A percentile compares a stretch with the other conserved stretches of the same genome.
Conservation (phyloP, 2,888 invertebrate genomes). For the Scaptomyza caliginosa region DNA sequence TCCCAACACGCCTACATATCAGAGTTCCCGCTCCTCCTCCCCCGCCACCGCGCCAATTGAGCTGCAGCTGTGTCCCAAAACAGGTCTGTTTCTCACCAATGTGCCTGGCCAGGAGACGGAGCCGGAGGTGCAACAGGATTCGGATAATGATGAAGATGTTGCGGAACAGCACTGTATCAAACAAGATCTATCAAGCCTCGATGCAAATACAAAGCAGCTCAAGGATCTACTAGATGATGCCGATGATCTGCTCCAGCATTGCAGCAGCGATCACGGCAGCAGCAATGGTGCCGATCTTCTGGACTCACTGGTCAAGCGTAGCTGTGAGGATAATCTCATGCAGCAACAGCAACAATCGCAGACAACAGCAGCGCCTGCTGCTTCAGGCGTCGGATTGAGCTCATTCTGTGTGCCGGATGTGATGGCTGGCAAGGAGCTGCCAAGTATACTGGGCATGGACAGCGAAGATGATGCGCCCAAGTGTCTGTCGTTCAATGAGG, state of each 20-base stretch:
- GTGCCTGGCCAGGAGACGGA: constrained; percentile 6
- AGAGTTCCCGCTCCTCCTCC: constrained; percentile 37
- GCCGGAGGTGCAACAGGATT: not conserved
- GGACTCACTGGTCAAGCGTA: constrained; percentile 87
- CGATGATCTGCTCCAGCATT: constrained; percentile 82
- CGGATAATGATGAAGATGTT: constrained; percentile 27
- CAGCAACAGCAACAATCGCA: constrained; percentile 30
- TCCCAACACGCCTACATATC: constrained; percentile 68
- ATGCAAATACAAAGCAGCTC: constrained; percentile 82
- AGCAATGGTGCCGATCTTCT: constrained; percentile 85
- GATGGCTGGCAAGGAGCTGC: constrained; percentile 86
- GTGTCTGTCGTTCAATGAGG: constrained; percentile 83
- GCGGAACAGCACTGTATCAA: constrained; percentile 2
- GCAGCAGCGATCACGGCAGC: constrained; percentile 83
- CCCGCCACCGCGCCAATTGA: constrained; percentile 49
- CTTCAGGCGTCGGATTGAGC: constrained; percentile 42
- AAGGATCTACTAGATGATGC: constrained; percentile 83
- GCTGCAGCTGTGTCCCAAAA: constrained; percentile 81
- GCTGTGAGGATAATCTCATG: constrained; percentile 87
- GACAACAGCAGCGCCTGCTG: constrained; percentile 15
- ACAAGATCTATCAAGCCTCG: constrained; percentile 57
- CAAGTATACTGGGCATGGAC: constrained; percentile 87
- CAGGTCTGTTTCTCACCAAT: constrained; percentile 80
- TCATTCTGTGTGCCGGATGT: constrained; percentile 65
- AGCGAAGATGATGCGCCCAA: constrained; percentile 81